Conservation (phyloP, 2,113 vertebrate species). For the Clarias macrocephalus region DNA sequence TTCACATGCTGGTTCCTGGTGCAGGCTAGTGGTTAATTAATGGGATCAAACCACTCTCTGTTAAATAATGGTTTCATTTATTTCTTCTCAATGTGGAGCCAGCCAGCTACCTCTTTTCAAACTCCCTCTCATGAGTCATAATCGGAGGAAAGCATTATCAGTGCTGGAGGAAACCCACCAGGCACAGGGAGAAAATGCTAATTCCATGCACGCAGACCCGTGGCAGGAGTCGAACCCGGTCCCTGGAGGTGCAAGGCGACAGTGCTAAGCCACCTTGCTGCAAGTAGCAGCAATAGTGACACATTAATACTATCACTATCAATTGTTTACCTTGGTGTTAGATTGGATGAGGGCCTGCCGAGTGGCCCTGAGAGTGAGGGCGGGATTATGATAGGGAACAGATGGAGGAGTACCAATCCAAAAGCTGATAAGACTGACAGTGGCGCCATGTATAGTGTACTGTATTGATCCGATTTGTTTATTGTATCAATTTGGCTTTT, state of each 20-base stretch:
- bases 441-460: not conserved
- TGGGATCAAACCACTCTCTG: not conserved
- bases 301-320: not conserved
- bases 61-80: not conserved
- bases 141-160: not conserved
- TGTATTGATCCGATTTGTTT: not conserved
- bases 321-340: not conserved
- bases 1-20: not conserved
- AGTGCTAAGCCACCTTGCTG: too few relatives aligned
- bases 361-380: not conserved
- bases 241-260: too few relatives aligned
- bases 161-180: too few relatives aligned
- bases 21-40: too few relatives aligned
- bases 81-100: not conserved
- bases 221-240: too few relatives aligned
- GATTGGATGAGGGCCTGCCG: not conserved
- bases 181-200: too few relatives aligned
- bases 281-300: not conserved
- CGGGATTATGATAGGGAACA: not conserved
- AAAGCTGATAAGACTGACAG: conserved; percentile 1
- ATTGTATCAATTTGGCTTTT: not conserved
- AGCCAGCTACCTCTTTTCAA: not conserved
- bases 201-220: too few relatives aligned
- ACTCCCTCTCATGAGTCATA: not conserved
- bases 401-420: not conserved